phyloP scores from a whole-genome alignment of 2,113 vertebrate genomes.

The Corydoras maculifer region DNA sequence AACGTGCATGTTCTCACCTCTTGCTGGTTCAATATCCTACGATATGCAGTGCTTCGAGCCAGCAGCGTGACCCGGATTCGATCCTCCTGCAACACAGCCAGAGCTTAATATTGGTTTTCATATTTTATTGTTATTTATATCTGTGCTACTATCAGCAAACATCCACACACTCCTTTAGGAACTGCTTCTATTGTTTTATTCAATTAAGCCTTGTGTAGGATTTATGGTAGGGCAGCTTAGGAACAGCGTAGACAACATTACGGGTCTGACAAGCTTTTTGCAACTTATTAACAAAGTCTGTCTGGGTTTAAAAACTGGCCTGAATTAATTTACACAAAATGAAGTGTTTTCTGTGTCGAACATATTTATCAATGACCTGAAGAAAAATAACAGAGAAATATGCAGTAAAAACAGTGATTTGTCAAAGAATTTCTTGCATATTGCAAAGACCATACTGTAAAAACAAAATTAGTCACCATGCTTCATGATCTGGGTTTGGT shows the following conservation, averaged over 20 bases:
- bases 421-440: too few relatives aligned
- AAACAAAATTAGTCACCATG: too few relatives aligned
- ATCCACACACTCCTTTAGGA: neutral
- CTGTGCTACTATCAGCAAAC: neutral
- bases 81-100: slow-evolving; percentile 67
- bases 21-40: slow-evolving; percentile 88
- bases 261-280: neutral
- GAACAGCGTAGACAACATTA: neutral
- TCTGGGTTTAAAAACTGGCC: neutral
- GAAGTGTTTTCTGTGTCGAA: neutral
- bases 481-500: too few relatives aligned
- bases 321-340: neutral
- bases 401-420: neutral
- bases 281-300: neutral
- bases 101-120: neutral
- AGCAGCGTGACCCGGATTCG: slow-evolving; percentile 91
- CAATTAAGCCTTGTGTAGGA: neutral
- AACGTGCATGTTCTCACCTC: slow-evolving; percentile 67
- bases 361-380: neutral
- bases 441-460: too few relatives aligned
- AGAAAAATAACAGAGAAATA: neutral
- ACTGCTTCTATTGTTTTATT: too few relatives aligned
- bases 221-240: neutral
- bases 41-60: slow-evolving; percentile 87
- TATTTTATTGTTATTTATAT: too few relatives aligned